Conservation (phyloP, 1,140 invertebrate genomes). For the Diorhabda elongata region DNA sequence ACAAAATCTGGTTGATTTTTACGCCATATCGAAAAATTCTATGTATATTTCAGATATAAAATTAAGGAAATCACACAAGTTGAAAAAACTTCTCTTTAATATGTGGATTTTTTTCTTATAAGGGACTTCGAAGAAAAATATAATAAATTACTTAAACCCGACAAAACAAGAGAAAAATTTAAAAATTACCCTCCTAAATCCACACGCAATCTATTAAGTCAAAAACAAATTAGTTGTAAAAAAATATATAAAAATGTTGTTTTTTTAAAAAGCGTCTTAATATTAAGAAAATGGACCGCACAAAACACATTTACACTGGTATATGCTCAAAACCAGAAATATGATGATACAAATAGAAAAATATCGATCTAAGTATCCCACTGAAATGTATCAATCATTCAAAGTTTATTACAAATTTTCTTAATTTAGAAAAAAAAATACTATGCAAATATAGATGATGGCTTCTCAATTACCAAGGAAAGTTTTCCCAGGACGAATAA, state of each 20-base stretch:
- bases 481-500: no score
- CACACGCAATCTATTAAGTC: constrained; percentile 21
- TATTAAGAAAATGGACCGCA: constrained; percentile 12
- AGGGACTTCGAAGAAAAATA: background rate
- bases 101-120: background rate
- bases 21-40: no score
- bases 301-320: constrained; percentile 30
- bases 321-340: constrained; percentile 19
- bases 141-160: background rate
- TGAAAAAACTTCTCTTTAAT: no score
- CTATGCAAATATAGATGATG: no score
- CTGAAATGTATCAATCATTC: no score
- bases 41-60: no score
- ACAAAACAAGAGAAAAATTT: background rate
- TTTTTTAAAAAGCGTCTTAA: constrained; percentile 13
- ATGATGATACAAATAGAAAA: constrained; percentile 39
- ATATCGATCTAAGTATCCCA: constrained; percentile 31
- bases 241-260: constrained; percentile 16
- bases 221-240: constrained; percentile 3
- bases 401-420: no score
- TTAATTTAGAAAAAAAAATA: no score
- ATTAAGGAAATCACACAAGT: no score
- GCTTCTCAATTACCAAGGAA: no score
- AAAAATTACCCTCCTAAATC: constrained; percentile 10
- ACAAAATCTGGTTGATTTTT: no score